phyloP scores from a whole-genome alignment of 2,888 invertebrate species.

The Napeogenes sylphis region DNA sequence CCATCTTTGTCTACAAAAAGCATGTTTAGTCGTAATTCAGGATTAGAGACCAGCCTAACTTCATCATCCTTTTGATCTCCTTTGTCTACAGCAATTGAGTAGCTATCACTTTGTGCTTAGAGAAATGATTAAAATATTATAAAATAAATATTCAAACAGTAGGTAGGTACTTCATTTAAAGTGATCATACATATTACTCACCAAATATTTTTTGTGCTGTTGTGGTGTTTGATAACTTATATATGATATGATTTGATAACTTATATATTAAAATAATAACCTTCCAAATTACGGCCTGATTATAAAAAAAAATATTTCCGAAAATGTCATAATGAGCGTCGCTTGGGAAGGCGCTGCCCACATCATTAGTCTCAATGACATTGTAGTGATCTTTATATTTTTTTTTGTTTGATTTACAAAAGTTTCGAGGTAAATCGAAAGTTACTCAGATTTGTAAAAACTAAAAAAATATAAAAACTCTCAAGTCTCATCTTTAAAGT shows the following conservation, averaged over 20 bases:
- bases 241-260: conserved; percentile 47
- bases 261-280: conserved; percentile 52
- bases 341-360: conserved; percentile 50
- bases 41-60: conserved; percentile 46
- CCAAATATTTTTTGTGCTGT: conserved; percentile 48
- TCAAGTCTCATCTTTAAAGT: conserved; percentile 36
- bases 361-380: conserved; percentile 43
- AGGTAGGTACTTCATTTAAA: neutral
- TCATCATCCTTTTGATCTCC: conserved; percentile 43
- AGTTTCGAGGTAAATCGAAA: conserved; percentile 53
- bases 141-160: conserved; percentile 9
- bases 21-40: conserved; percentile 51
- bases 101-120: conserved; percentile 49
- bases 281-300: conserved; percentile 44
- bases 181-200: conserved; percentile 34
- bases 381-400: conserved; percentile 55
- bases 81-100: conserved; percentile 61
- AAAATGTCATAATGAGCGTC: conserved; percentile 59
- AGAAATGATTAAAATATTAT: conserved; percentile 3
- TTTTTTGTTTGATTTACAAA: conserved; percentile 48
- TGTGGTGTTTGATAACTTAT: no score
- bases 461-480: conserved; percentile 37
- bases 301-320: conserved; percentile 64
- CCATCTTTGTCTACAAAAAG: conserved; percentile 60
- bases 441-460: conserved; percentile 36